These are phyloP conservation scores for Eucidaris tribuloides DNA, from an alignment of 35 echinoderm and acorn worm species.

Conservation along the genomic window DNA sequence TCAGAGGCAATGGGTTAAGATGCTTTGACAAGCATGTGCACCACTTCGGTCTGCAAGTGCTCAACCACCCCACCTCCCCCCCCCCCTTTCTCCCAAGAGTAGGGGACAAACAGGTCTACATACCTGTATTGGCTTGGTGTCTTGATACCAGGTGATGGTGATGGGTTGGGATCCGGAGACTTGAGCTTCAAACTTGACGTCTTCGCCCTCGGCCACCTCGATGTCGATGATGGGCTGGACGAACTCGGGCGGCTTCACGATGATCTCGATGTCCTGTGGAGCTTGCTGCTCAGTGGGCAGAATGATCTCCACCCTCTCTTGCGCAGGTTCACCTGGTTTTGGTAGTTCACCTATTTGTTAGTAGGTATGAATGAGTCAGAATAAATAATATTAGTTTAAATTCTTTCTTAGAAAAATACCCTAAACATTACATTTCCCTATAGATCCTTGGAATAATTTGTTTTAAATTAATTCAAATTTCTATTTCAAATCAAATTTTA, in stretches of 20 bases:
- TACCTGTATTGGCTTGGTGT: conserved; percentile 60
- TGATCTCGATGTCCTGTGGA: conserved; percentile 55
- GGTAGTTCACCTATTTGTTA: conserved; percentile 9
- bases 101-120: conserved; percentile 8
- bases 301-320: conserved; percentile 37
- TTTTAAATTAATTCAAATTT: neutral
- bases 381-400: neutral
- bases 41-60: too few species aligned
- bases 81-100: too few species aligned
- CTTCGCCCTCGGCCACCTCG: conserved; percentile 71
- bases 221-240: conserved; percentile 50
- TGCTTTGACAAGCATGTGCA: too few species aligned
- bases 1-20: too few species aligned
- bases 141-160: conserved; percentile 84
- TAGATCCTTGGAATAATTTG: neutral
- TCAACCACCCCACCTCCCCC: too few species aligned
- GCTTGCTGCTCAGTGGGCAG: conserved; percentile 41
- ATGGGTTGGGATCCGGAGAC: conserved; percentile 78
- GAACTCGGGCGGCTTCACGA: conserved; percentile 80
- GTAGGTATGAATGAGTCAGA: too few species aligned
- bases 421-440: neutral
- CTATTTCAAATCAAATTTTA: too few species aligned
- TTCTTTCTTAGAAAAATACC: neutral
- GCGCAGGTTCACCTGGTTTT: conserved; percentile 17
- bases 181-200: conserved; percentile 49